Evolutionary conservation across 2,113 vertebrate species (phyloP).

Genomic region (Saguinus imperator): DNA sequence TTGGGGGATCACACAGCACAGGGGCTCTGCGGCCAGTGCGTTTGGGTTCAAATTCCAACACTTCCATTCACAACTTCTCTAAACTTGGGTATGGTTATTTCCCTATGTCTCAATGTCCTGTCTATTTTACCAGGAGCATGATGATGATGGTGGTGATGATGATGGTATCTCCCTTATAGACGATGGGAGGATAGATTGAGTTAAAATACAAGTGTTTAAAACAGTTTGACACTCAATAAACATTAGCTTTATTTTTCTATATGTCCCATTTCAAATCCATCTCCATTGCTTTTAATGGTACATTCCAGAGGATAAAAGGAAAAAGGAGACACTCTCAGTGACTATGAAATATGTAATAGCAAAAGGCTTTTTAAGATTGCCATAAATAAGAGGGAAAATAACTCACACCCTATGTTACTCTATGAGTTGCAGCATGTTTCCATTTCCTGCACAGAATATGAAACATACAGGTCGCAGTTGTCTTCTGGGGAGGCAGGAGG

Average conservation of each 20-base stretch:
- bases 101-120: background rate
- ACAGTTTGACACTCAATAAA: background rate
- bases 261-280: slow-evolving; percentile 51
- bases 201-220: slow-evolving; percentile 31
- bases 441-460: background rate
- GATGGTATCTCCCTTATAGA: background rate
- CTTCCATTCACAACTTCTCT: background rate
- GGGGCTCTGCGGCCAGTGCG: background rate
- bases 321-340: slow-evolving; percentile 37
- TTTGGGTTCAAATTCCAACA: background rate
- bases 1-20: background rate
- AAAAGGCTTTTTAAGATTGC: slow-evolving; percentile 57
- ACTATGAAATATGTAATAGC: slow-evolving; percentile 52
- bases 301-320: slow-evolving; percentile 46
- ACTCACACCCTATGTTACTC: background rate
- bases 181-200: background rate
- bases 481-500: background rate
- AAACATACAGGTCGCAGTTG: background rate
- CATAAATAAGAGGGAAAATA: background rate
- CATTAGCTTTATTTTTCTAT: background rate
- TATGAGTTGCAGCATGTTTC: background rate
- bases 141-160: background rate
- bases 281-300: slow-evolving; percentile 59
- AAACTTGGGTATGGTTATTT: background rate
- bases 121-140: background rate